phyloP scores from a whole-genome alignment of 2,113 vertebrate genomes.

The Symphodus melops region DNA sequence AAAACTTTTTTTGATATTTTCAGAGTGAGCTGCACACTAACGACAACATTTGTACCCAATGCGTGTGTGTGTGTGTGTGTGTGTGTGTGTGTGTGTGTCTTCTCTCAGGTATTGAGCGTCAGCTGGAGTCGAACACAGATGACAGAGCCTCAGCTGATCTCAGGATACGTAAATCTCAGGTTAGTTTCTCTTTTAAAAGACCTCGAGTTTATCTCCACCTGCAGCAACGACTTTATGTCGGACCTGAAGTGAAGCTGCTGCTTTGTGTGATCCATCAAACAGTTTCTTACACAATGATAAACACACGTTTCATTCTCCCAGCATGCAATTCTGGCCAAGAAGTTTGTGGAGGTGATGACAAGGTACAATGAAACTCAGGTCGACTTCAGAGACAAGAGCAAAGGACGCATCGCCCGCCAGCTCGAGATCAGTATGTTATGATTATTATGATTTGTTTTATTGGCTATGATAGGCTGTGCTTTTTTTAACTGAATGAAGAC shows the following conservation, averaged over 20 bases:
- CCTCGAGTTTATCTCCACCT: too few species aligned
- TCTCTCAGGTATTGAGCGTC: conserved; percentile 77
- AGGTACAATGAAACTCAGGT: conserved; percentile 93
- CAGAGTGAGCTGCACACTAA: too few species aligned
- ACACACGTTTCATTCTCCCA: conserved; percentile 37
- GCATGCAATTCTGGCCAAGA: conserved; percentile 92
- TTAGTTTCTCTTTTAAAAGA: conserved; percentile 47
- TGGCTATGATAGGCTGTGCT: too few species aligned
- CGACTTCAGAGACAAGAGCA: conserved; percentile 94
- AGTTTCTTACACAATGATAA: not conserved
- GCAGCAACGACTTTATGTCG: too few species aligned
- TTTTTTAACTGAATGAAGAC: too few species aligned
- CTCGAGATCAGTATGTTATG: conserved; percentile 89
- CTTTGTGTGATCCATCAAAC: not conserved
- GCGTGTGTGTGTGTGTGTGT: conserved; percentile 8
- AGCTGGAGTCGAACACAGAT: conserved; percentile 80
- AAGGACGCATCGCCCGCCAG: conserved; percentile 93
- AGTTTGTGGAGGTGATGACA: conserved; percentile 96
- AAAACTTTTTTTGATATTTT: too few species aligned
- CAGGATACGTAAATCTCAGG: conserved; percentile 96
- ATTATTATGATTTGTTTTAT: not conserved
- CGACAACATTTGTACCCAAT: too few species aligned
- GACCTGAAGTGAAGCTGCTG: too few species aligned
- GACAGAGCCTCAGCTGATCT: conserved; percentile 89
- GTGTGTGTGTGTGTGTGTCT: conserved; percentile 20